A percentile compares a stretch with the other conserved stretches of the same genome.
These are phyloP conservation scores for Leucophenga maculata DNA, from an alignment of 2,888 invertebrate genomes.

Conservation along the genomic window DNA sequence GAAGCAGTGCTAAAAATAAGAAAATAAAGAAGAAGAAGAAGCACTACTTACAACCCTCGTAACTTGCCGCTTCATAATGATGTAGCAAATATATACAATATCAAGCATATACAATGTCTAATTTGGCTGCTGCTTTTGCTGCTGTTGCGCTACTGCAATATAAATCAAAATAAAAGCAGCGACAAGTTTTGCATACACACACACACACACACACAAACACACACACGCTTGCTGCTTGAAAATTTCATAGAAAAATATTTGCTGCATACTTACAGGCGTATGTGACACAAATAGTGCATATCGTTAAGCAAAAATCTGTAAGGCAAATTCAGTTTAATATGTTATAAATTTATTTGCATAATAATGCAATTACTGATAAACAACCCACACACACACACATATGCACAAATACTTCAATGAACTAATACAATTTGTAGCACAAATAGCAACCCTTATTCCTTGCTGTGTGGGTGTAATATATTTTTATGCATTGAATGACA, in stretches of 20 bases:
- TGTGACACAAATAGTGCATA: too few relatives aligned
- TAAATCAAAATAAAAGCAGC: constrained; percentile 21
- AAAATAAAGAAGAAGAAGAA: neutral
- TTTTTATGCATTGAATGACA: too few relatives aligned
- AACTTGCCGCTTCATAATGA: neutral
- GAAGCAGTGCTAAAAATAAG: neutral
- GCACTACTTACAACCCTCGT: neutral
- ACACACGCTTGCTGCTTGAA: neutral
- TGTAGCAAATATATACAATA: neutral
- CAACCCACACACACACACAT: too few relatives aligned
- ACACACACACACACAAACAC: neutral
- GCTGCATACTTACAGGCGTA: too few relatives aligned
- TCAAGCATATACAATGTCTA: constrained; percentile 1
- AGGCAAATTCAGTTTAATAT: neutral
- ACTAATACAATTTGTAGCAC: too few relatives aligned
- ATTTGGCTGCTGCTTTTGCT: constrained; percentile 18
- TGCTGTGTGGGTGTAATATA: too few relatives aligned
- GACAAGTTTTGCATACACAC: neutral
- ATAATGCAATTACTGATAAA: constrained; percentile 14
- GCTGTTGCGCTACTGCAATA: constrained; percentile 18
- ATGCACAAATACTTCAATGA: too few relatives aligned
- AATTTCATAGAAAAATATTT: too few relatives aligned
- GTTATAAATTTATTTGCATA: constrained; percentile 11
- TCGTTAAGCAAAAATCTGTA: neutral
- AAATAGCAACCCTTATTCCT: too few relatives aligned